A percentile compares a stretch with the other conserved stretches of the same genome.
Evolutionary conservation across 2,888 invertebrate genomes (phyloP).

Genomic region (Mesoligia furuncula): DNA sequence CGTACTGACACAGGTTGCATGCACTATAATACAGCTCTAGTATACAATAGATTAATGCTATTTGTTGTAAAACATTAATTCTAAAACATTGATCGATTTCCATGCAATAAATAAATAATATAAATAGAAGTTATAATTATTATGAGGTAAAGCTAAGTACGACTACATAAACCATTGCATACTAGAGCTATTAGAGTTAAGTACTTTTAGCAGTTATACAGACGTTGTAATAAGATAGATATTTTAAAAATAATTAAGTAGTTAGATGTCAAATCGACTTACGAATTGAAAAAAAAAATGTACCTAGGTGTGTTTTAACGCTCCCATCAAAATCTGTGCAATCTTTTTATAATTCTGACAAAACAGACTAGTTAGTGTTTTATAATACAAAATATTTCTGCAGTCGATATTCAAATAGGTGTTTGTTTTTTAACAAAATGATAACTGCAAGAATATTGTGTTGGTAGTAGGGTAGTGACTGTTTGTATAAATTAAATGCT

Average conservation of each 20-base stretch:
- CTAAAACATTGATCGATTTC: conserved; percentile 13
- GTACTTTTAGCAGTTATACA: conserved; percentile 50
- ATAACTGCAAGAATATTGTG: conserved; percentile 36
- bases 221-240: conserved; percentile 55
- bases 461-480: conserved; percentile 43
- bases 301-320: conserved; percentile 41
- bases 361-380: conserved; percentile 27
- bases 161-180: conserved; percentile 36
- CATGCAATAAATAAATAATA: conserved; percentile 18
- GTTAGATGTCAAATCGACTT: conserved; percentile 51
- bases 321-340: conserved; percentile 37
- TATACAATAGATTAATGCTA: conserved; percentile 39
- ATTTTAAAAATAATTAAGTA: conserved; percentile 49
- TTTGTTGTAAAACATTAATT: conserved; percentile 9
- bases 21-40: conserved; percentile 47
- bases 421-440: conserved; percentile 44
- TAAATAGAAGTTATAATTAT: conserved; percentile 3
- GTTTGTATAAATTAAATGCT: conserved; percentile 42
- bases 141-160: conserved; percentile 14
- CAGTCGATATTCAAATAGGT: conserved; percentile 30
- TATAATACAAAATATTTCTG: conserved; percentile 22
- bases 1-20: conserved; percentile 34
- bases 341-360: conserved; percentile 48
- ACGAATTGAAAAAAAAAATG: conserved; percentile 36
- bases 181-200: conserved; percentile 57